Percentiles rank a stretch among this genome's conserved stretches.
Conservation (phyloP, 2,113 vertebrate genomes). For the Cyanoliseus patagonus region DNA sequence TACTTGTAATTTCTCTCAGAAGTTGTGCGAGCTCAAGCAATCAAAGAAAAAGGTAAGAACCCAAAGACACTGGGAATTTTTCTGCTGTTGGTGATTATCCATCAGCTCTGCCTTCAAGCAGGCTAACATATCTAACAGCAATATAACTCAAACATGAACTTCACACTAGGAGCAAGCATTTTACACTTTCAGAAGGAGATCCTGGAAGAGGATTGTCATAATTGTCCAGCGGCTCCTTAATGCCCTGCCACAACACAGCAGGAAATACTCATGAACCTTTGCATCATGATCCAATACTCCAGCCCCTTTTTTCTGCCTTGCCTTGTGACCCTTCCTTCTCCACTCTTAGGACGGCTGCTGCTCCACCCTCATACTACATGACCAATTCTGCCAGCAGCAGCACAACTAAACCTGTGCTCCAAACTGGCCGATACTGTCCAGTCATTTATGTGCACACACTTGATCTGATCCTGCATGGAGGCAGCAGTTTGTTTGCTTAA, state of each 20-base stretch:
- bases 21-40: neutral
- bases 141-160: neutral
- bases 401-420: neutral
- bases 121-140: neutral
- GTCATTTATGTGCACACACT: neutral
- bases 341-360: accelerated
- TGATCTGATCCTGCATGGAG: neutral
- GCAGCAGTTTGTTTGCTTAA: neutral
- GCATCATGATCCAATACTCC: neutral
- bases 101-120: neutral
- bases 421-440: neutral
- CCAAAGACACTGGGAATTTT: neutral
- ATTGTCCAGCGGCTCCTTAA: neutral
- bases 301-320: neutral
- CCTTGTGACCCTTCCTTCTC: neutral
- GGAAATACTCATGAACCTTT: neutral
- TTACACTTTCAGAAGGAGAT: neutral
- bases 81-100: neutral
- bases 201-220: neutral
- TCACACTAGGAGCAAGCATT: neutral
- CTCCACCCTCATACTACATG: neutral
- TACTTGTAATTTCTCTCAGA: neutral
- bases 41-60: neutral
- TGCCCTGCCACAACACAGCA: neutral
- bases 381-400: neutral